Base-by-base conservation (phyloP, 2,888 invertebrate species). In the Watsonalla binaria region DNA sequence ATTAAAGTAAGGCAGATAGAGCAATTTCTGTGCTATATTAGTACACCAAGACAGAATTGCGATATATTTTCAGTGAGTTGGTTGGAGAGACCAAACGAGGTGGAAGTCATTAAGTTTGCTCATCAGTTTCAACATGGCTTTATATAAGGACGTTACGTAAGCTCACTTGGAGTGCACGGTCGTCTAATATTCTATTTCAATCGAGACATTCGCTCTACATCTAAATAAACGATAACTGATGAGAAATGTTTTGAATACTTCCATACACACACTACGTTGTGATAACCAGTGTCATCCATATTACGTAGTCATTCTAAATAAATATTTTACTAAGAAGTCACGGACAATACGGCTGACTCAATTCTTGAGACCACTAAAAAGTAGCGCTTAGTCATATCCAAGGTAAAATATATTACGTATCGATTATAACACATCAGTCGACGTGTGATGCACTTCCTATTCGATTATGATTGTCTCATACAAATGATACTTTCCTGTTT, bases 111-210 rank as follows among this genome's bases (percentile, higher is more conserved):
- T 80, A 76, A 77, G 75, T 79, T 74, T 72, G 76, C 74, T 79
- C 76, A 81, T 82, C 79, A 66, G 62, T 88, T 84, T 86, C 85
- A 76, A 80, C 80, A 87, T 70, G 57, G 63, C 62, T 75, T 88
- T 86, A 87, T 82, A 78, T 84, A 90, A 89, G 75, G 57, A 55
- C 66, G 72, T 89, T 87, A 86, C 82, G 78, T 85, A 88, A 88
- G 68, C 68, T 62, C 58, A 57, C 62, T 72, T 69, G 56, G 70
- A 77, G 76, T 76, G 78, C 78, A 78, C 75, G 76, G 79, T 72
- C 78, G 74, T 65, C 68, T 65, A 71, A 69, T 66, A 69, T 62
- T 24, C 52, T 53, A 47, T 56, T 56, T 61, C 55, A 58, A 15
- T 37, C 37, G 14, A 37, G 11, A 49, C 49, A 49, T 39, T 49